phyloP scores from a whole-genome alignment of 2,113 vertebrate genomes.

The Carassius carassius region DNA sequence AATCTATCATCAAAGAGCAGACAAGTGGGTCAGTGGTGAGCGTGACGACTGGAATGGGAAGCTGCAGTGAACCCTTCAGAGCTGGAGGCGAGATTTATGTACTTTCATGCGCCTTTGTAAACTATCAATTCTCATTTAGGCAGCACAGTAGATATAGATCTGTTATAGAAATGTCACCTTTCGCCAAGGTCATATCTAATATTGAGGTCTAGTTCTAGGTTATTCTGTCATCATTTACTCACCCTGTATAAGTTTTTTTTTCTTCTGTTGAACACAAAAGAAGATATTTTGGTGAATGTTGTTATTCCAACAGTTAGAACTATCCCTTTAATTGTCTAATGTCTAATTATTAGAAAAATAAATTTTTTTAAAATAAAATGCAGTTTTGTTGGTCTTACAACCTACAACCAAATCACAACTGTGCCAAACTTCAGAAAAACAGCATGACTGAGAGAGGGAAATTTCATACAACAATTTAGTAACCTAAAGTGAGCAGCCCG shows the following conservation, averaged over 20 bases:
- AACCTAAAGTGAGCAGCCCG: too few species aligned
- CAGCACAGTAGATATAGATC: neutral
- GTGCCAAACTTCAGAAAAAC: neutral
- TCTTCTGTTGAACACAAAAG: too few species aligned
- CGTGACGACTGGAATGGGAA: constrained; percentile 1
- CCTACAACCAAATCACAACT: neutral
- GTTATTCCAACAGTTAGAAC: too few species aligned
- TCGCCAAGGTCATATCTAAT: neutral
- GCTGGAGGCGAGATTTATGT: constrained; percentile 9
- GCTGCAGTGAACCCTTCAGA: neutral
- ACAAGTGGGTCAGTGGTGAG: constrained; percentile 42
- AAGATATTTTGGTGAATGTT: too few species aligned
- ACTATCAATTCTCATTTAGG: constrained; percentile 24
- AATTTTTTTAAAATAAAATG: neutral
- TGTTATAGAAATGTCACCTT: neutral
- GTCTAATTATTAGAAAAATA: neutral
- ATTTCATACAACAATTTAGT: neutral
- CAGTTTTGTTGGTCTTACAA: neutral
- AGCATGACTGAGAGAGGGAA: neutral
- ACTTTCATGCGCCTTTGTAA: neutral
- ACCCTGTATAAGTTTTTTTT: too few species aligned
- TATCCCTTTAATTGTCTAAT: neutral
- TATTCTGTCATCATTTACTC: too few species aligned
- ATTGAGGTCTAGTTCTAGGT: too few species aligned
- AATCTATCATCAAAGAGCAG: constrained; percentile 48